These are phyloP conservation scores for Aphelinus certus DNA, from an alignment of 1,140 invertebrate genomes.

Conservation along the genomic window DNA sequence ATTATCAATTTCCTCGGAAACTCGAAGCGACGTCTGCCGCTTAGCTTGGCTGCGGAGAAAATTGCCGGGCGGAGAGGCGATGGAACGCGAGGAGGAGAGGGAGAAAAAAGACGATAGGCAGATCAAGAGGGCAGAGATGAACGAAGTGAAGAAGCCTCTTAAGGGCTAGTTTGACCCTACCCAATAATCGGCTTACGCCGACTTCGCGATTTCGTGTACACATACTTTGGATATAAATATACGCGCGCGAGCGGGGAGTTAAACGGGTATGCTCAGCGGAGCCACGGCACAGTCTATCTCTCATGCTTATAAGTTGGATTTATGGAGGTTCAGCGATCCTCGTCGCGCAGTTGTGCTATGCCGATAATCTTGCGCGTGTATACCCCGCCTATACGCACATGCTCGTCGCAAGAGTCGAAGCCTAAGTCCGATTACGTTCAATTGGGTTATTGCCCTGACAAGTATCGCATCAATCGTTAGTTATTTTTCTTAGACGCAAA, in stretches of 20 bases:
- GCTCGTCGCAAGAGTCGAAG: too few species aligned
- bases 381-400: too few species aligned
- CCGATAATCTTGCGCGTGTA: slow-evolving; percentile 28
- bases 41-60: slow-evolving; percentile 11
- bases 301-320: slow-evolving; percentile 58
- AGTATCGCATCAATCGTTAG: too few species aligned
- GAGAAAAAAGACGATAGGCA: background rate
- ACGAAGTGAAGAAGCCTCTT: slow-evolving; percentile 49
- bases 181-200: slow-evolving; percentile 60
- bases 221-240: slow-evolving; percentile 54
- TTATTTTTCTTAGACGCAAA: too few species aligned
- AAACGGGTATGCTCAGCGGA: too few species aligned
- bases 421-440: too few species aligned
- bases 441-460: too few species aligned
- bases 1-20: slow-evolving; percentile 30
- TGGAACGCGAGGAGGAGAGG: background rate
- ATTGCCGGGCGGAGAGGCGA: background rate
- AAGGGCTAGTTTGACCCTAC: slow-evolving; percentile 52
- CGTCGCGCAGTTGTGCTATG: too few species aligned
- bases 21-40: slow-evolving; percentile 17
- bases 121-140: slow-evolving; percentile 31
- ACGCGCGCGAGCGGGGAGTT: slow-evolving; percentile 5
- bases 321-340: slow-evolving; percentile 46
- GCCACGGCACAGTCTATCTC: too few species aligned
- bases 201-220: slow-evolving; percentile 55